phyloP scores from a whole-genome alignment of 2,113 vertebrate genomes.

The Butastur rufipennis region DNA sequence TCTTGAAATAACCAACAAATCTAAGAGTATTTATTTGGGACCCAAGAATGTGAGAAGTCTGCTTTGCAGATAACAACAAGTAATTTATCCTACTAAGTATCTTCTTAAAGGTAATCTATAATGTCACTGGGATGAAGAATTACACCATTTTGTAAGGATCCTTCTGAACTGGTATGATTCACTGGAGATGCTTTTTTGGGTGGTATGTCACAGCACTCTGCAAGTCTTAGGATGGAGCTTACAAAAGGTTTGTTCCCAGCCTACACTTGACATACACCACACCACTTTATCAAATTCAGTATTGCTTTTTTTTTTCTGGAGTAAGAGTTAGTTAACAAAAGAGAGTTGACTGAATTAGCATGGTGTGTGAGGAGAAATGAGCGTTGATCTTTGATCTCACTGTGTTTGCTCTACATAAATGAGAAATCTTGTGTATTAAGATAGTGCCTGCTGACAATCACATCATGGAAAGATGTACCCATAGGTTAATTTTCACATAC shows the following conservation, averaged over 20 bases:
- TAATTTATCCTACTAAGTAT: slow-evolving; percentile 64
- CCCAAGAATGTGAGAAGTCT: slow-evolving; percentile 24
- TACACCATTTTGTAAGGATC: slow-evolving; percentile 43
- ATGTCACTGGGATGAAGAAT: slow-evolving; percentile 64
- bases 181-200: not conserved
- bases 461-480: not conserved
- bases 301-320: not conserved
- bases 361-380: not conserved
- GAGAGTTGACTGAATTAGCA: not conserved
- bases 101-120: slow-evolving; percentile 72
- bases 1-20: slow-evolving; percentile 51
- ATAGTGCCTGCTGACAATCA: not conserved
- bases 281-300: not conserved
- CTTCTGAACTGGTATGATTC: slow-evolving; percentile 20
- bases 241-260: not conserved
- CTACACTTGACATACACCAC: not conserved
- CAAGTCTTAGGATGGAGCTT: not conserved
- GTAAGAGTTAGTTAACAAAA: not conserved
- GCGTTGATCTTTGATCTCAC: not conserved
- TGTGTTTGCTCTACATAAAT: not conserved
- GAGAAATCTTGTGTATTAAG: not conserved
- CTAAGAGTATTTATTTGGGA: slow-evolving; percentile 54
- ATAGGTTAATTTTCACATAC: not conserved
- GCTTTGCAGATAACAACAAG: slow-evolving; percentile 54
- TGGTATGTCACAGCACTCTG: not conserved